Percentiles rank a stretch among this genome's conserved stretches.
Conservation (phyloP, 2,113 vertebrate genomes). For the Vireo altiloquus region DNA sequence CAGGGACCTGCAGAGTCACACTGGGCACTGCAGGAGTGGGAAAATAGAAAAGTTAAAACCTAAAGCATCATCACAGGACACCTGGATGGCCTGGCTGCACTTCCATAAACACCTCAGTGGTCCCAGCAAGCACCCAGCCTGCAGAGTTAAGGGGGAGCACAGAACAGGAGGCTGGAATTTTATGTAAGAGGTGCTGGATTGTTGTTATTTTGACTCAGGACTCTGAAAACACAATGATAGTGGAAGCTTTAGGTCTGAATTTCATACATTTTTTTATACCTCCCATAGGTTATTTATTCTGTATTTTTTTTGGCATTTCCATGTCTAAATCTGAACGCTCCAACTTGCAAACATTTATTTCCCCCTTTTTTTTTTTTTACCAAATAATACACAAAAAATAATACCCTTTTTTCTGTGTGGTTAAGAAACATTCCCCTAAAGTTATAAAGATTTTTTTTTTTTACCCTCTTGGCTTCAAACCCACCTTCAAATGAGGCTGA, state of each 20-base stretch:
- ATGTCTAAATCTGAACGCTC: rapidly evolving
- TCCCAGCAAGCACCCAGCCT: neutral
- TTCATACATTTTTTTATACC: neutral
- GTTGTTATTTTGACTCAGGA: neutral
- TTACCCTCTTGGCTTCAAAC: neutral
- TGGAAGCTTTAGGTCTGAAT: neutral
- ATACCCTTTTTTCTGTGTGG: rapidly evolving
- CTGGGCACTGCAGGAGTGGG: too few species aligned
- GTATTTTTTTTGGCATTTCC: neutral
- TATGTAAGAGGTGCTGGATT: rapidly evolving
- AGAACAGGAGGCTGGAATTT: rapidly evolving
- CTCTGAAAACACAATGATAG: rapidly evolving
- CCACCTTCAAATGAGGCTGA: neutral
- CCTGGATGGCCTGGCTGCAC: rapidly evolving
- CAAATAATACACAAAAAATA: neutral
- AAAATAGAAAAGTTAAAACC: too few species aligned
- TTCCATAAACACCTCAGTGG: rapidly evolving
- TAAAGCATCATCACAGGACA: too few species aligned
- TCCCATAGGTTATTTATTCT: neutral
- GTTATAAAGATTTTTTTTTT: neutral
- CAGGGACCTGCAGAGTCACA: too few species aligned
- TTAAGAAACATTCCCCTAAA: neutral
- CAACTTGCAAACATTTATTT: neutral
- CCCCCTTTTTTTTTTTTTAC: rapidly evolving
- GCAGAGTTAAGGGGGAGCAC: rapidly evolving